These are phyloP conservation scores for Emydura subglobosa DNA, from an alignment of 2,113 vertebrate genomes.

Conservation along the genomic window DNA sequence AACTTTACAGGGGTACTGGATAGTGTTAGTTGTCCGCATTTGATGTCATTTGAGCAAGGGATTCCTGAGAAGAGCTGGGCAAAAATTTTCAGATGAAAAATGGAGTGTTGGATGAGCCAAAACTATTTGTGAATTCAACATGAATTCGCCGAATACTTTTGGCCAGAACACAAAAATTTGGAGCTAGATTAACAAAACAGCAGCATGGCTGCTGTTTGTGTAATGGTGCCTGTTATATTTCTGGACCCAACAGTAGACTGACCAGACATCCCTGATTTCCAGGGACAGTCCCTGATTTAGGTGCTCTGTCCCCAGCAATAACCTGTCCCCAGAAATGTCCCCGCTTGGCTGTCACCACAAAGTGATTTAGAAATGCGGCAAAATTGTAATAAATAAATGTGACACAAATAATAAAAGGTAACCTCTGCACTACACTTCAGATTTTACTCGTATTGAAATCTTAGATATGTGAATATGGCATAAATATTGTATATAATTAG, in stretches of 20 bases:
- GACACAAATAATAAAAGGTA: too few relatives aligned
- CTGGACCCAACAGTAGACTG: not conserved
- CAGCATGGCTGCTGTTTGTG: not conserved
- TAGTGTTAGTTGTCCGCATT: not conserved
- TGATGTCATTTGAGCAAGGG: not conserved
- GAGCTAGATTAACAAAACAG: not conserved
- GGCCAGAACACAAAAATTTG: not conserved
- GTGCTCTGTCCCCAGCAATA: too few relatives aligned
- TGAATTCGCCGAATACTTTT: not conserved
- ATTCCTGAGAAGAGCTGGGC: not conserved
- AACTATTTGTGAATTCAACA: not conserved
- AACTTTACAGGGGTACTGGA: not conserved
- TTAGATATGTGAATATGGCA: too few relatives aligned
- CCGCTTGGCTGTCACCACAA: too few relatives aligned
- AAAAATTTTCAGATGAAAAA: not conserved
- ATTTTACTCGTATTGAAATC: too few relatives aligned
- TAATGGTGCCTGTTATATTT: not conserved
- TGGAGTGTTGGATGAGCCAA: not conserved
- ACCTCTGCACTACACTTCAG: too few relatives aligned
- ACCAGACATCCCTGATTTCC: too few relatives aligned
- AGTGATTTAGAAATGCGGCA: too few relatives aligned
- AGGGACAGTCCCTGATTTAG: too few relatives aligned
- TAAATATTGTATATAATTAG: too few relatives aligned
- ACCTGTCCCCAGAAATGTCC: too few relatives aligned
- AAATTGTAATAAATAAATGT: too few relatives aligned